Percentiles rank a stretch among this genome's conserved stretches.
Evolutionary conservation across 1,140 invertebrate species (phyloP).

Genomic region (Heliconius himera): DNA sequence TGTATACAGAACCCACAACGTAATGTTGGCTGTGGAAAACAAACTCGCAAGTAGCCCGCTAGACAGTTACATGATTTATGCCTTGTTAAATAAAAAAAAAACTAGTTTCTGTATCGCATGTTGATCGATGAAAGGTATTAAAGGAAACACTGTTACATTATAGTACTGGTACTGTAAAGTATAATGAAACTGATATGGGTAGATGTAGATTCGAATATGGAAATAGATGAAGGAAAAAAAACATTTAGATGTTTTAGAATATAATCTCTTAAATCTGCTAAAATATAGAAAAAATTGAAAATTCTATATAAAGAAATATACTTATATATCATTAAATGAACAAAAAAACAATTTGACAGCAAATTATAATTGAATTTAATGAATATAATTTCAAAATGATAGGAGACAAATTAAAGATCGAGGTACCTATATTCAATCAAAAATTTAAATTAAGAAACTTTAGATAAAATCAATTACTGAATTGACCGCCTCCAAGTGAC

Average conservation of each 20-base stretch:
- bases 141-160: background rate
- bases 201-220: too few relatives aligned
- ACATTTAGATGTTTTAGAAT: too few relatives aligned
- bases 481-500: constrained; percentile 4
- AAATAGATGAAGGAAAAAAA: too few relatives aligned
- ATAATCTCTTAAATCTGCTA: too few relatives aligned
- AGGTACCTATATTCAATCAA: background rate
- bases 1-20: background rate
- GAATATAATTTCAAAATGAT: background rate
- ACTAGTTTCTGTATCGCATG: background rate
- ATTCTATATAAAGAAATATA: too few relatives aligned
- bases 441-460: constrained; percentile 13
- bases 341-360: too few relatives aligned
- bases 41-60: background rate
- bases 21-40: constrained; percentile 3
- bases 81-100: constrained; percentile 6
- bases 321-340: too few relatives aligned
- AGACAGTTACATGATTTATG: constrained; percentile 14
- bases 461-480: constrained; percentile 14
- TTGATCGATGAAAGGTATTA: constrained; percentile 9
- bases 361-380: background rate
- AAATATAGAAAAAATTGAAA: too few relatives aligned
- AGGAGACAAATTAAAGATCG: background rate
- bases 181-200: background rate
- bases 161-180: background rate